Percentiles rank a stretch among this genome's conserved stretches.
These are phyloP conservation scores for Bubalus kerabau DNA, from an alignment of 2,113 vertebrate genomes.

Conservation along the genomic window DNA sequence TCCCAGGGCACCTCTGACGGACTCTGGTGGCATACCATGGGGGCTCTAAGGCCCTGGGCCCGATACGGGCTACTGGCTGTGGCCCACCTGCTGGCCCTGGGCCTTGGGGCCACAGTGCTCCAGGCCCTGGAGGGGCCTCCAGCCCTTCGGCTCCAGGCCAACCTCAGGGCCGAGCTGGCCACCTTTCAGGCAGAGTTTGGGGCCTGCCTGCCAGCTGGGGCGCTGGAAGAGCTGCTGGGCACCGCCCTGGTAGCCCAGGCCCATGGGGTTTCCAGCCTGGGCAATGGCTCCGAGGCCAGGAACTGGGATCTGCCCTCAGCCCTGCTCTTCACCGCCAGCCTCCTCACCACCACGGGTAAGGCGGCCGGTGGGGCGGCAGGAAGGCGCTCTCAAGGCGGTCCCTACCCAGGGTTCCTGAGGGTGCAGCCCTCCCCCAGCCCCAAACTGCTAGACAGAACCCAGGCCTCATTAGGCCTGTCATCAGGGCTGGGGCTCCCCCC, in stretches of 20 bases:
- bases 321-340: constrained; percentile 82
- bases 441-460: background rate
- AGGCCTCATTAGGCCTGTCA: background rate
- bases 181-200: constrained; percentile 72
- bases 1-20: background rate
- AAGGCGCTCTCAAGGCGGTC: background rate
- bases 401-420: background rate
- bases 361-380: background rate
- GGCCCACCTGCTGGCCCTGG: constrained; percentile 74
- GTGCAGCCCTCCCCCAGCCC: background rate
- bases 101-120: constrained; percentile 77
- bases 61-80: constrained; percentile 70
- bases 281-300: constrained; percentile 52
- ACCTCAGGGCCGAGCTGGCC: constrained; percentile 65
- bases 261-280: constrained; percentile 69
- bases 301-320: constrained; percentile 82
- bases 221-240: constrained; percentile 74
- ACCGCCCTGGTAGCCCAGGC: constrained; percentile 62
- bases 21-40: constrained; percentile 33
- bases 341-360: constrained; percentile 85
- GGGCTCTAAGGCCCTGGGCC: constrained; percentile 33
- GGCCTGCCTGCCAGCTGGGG: constrained; percentile 71
- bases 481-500: constrained; percentile 17
- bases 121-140: constrained; percentile 75
- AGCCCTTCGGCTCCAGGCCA: constrained; percentile 65